Percentiles rank a stretch among this genome's conserved stretches.
Conservation (phyloP, 2,113 vertebrate species). For the Grus americana region DNA sequence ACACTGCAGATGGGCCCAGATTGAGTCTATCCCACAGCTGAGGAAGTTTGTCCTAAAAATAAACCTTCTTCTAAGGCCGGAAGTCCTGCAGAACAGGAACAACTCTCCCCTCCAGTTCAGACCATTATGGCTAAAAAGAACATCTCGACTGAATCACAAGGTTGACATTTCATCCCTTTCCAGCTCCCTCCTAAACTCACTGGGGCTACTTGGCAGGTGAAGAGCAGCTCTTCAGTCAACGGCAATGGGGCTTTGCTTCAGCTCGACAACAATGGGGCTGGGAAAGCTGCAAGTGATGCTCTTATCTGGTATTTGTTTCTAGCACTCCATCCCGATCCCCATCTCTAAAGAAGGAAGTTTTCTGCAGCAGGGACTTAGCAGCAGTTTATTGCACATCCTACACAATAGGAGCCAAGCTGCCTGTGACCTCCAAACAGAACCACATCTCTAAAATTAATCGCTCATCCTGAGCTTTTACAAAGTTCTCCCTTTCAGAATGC, state of each 20-base stretch:
- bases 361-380: background rate
- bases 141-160: background rate
- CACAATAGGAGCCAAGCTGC: background rate
- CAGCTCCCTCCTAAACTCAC: background rate
- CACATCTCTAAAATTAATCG: background rate
- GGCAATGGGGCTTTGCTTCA: background rate
- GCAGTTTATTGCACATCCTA: background rate
- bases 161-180: background rate
- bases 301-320: background rate
- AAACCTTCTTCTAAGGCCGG: background rate
- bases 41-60: background rate
- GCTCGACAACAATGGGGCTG: accelerated
- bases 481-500: background rate
- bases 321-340: background rate
- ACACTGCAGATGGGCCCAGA: background rate
- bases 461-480: background rate
- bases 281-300: background rate
- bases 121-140: background rate
- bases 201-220: background rate
- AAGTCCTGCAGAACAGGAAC: background rate
- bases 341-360: background rate
- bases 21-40: background rate
- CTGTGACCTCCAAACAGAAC: background rate
- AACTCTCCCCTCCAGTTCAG: background rate
- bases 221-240: background rate